These are phyloP conservation scores for Augochlora pura DNA, from an alignment of 1,140 invertebrate genomes.

Conservation along the genomic window DNA sequence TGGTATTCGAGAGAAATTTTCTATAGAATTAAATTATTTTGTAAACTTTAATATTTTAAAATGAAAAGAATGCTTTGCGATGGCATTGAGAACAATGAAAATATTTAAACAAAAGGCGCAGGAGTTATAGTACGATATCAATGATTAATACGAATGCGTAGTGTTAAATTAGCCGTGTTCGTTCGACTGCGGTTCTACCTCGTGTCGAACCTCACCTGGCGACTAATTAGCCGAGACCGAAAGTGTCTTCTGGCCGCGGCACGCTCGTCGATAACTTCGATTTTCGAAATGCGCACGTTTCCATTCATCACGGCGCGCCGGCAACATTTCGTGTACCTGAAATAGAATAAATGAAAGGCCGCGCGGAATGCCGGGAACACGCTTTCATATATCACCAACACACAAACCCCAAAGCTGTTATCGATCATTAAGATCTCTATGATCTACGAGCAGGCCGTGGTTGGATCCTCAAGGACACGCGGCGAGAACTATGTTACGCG, in stretches of 20 bases:
- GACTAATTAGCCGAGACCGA: neutral
- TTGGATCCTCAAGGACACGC: conserved; percentile 47
- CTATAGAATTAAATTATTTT: too few relatives aligned
- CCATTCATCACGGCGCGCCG: neutral
- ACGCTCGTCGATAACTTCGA: neutral
- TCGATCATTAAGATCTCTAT: conserved; percentile 45
- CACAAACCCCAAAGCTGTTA: conserved; percentile 43
- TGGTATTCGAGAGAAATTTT: too few relatives aligned
- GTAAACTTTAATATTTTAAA: too few relatives aligned
- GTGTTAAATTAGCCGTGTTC: too few relatives aligned
- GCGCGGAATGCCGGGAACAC: conserved; percentile 23
- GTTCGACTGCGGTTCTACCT: too few relatives aligned
- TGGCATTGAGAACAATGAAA: too few relatives aligned
- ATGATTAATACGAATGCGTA: too few relatives aligned
- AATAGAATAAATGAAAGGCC: conserved; percentile 18
- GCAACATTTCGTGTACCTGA: conserved; percentile 21
- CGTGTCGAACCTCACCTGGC: too few relatives aligned
- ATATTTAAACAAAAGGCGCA: too few relatives aligned
- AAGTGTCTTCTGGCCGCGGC: neutral
- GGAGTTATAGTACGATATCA: too few relatives aligned
- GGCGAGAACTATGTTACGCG: conserved; percentile 35
- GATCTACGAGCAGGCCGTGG: conserved; percentile 48
- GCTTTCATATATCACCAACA: conserved; percentile 26
- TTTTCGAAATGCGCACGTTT: conserved; percentile 12
- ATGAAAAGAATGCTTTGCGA: too few relatives aligned